Percentiles rank a stretch among this genome's conserved stretches.
Conservation (phyloP, 2,113 vertebrate genomes). For the Microcebus griseorufus region DNA sequence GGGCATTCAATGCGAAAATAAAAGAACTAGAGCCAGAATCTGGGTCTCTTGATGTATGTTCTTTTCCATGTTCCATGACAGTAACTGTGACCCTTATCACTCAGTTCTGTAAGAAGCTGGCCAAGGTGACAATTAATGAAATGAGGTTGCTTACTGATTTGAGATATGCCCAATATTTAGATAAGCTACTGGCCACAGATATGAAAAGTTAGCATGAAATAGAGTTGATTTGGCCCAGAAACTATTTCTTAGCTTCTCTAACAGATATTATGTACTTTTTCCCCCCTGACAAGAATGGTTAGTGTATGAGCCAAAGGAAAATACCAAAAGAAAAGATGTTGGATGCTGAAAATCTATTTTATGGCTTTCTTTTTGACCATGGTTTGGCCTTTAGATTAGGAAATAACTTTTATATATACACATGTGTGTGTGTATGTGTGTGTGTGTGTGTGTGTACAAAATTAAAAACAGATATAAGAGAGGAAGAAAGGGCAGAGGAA, state of each 20-base stretch:
- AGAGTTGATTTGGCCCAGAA: not conserved
- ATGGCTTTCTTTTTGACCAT: conserved; percentile 32
- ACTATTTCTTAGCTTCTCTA: not conserved
- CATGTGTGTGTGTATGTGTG: too few species aligned
- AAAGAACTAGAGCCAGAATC: not conserved
- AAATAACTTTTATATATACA: not conserved
- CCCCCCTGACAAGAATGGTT: not conserved
- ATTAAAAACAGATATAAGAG: conserved; percentile 6
- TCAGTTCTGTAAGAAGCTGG: not conserved
- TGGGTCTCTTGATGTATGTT: not conserved
- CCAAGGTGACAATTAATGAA: not conserved
- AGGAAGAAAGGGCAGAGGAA: not conserved
- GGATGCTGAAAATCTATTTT: conserved; percentile 17
- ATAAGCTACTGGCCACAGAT: not conserved
- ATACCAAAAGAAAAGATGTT: not conserved
- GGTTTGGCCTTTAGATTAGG: conserved; percentile 17
- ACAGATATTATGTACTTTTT: not conserved
- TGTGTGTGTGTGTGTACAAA: too few species aligned
- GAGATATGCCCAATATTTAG: not conserved
- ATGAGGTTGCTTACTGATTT: not conserved
- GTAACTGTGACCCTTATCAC: not conserved
- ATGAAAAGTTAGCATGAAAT: not conserved
- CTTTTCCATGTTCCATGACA: not conserved
- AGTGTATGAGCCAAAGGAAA: not conserved
- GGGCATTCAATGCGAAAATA: not conserved